Evolutionary conservation across 1,140 invertebrate species (phyloP).

Genomic region (Apis cerana): DNA sequence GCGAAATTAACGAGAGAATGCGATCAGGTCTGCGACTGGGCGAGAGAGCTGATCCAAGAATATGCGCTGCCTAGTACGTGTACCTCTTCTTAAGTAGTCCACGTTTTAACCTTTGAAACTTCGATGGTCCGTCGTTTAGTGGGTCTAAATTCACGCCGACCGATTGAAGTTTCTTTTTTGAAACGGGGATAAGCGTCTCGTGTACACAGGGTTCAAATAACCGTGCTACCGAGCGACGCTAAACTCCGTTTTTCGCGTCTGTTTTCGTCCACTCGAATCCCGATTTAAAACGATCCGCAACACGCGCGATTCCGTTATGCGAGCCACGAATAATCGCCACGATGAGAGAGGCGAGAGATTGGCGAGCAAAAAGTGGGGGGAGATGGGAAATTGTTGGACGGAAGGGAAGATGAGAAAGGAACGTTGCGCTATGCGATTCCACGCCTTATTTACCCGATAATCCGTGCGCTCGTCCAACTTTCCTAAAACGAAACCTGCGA

Average conservation of each 20-base stretch:
- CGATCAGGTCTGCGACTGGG: constrained; percentile 62
- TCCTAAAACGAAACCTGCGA: constrained; percentile 19
- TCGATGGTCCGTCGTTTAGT: constrained; percentile 38
- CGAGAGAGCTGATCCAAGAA: constrained; percentile 67
- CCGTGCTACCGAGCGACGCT: too few species aligned
- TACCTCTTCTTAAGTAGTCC: constrained; percentile 61
- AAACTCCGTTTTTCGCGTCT: too few species aligned
- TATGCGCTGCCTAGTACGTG: constrained; percentile 53
- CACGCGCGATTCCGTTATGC: too few species aligned
- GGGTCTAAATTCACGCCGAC: constrained; percentile 47
- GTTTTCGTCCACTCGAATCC: too few species aligned
- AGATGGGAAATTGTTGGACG: too few species aligned
- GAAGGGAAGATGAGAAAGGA: too few species aligned
- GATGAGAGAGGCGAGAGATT: too few species aligned
- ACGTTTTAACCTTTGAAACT: constrained; percentile 62
- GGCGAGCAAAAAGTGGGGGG: too few species aligned
- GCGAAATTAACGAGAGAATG: constrained; percentile 54
- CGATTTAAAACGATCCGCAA: too few species aligned
- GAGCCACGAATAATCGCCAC: too few species aligned
- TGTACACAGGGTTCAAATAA: too few species aligned
- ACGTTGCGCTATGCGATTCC: too few species aligned
- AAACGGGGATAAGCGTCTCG: constrained; percentile 15
- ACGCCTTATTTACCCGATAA: constrained; percentile 46
- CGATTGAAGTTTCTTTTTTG: constrained; percentile 38
- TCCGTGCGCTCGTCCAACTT: constrained; percentile 14